These are phyloP conservation scores for Cryptophagus acutangulus DNA, from an alignment of 2,888 invertebrate species.

Conservation along the genomic window DNA sequence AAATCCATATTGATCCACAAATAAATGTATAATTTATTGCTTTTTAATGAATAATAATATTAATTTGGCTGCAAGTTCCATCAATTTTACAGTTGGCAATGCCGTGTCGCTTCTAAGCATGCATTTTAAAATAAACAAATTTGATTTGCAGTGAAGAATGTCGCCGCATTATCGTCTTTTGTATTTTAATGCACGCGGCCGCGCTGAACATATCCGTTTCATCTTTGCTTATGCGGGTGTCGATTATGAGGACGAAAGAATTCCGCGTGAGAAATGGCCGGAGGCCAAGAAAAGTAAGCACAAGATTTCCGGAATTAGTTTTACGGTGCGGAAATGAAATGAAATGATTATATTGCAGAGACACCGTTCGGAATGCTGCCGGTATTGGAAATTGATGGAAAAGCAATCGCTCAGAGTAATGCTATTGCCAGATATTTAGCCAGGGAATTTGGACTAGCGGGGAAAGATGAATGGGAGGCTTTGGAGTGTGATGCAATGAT, in stretches of 20 bases:
- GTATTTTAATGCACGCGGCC: slow-evolving; percentile 56
- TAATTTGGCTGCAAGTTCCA: too few species aligned
- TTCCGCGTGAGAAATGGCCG: slow-evolving; percentile 53
- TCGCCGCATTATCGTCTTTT: slow-evolving; percentile 51
- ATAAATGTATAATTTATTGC: too few species aligned
- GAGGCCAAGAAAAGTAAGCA: slow-evolving; percentile 51
- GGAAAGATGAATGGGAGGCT: slow-evolving; percentile 54
- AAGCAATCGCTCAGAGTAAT: slow-evolving; percentile 52
- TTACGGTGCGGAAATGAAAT: too few species aligned
- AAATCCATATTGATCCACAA: too few species aligned
- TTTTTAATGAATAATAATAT: too few species aligned
- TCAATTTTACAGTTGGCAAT: neutral
- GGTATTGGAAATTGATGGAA: slow-evolving; percentile 56
- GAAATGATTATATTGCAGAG: slow-evolving; percentile 40
- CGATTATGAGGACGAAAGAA: slow-evolving; percentile 53
- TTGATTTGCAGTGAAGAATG: too few species aligned
- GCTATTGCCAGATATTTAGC: slow-evolving; percentile 57
- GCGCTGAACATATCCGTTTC: slow-evolving; percentile 55
- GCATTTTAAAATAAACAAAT: slow-evolving; percentile 1
- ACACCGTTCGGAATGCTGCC: slow-evolving; percentile 57
- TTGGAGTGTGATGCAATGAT: slow-evolving; percentile 55
- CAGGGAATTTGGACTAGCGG: slow-evolving; percentile 50
- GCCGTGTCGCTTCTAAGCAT: neutral
- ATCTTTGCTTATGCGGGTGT: slow-evolving; percentile 55
- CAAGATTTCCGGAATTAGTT: too few species aligned